Conservation (phyloP, 2,797 vertebrate genomes). For the Odontamblyopus lacepedii region DNA sequence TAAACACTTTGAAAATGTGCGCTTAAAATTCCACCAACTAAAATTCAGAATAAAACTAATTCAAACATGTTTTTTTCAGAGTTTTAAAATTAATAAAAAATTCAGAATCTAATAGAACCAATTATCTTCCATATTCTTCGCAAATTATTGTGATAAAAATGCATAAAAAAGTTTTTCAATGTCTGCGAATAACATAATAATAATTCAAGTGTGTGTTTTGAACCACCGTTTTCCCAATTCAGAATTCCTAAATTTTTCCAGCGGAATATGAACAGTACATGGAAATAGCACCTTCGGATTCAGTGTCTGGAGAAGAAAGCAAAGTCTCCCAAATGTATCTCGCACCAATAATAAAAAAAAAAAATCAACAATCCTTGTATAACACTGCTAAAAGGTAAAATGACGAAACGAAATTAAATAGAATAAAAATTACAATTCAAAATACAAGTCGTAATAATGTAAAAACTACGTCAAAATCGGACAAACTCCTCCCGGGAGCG, state of each 20-base stretch:
- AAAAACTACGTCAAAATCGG: slow-evolving; percentile 82
- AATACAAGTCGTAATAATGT: slow-evolving; percentile 86
- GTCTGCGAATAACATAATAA: background rate
- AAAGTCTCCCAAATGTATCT: slow-evolving; percentile 85
- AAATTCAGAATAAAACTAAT: too few relatives aligned
- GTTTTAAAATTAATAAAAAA: too few relatives aligned
- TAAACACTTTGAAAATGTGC: too few relatives aligned
- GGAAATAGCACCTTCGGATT: slow-evolving; percentile 63
- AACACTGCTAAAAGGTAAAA: slow-evolving; percentile 92
- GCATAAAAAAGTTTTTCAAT: background rate
- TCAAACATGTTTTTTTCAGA: too few relatives aligned
- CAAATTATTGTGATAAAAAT: background rate
- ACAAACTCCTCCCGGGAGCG: slow-evolving; percentile 66
- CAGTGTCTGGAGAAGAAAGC: slow-evolving; percentile 82
- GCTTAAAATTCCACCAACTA: too few relatives aligned
- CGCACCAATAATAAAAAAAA: slow-evolving; percentile 75
- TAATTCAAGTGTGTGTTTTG: background rate
- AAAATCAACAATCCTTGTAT: slow-evolving; percentile 86
- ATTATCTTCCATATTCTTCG: too few relatives aligned
- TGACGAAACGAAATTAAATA: slow-evolving; percentile 87
- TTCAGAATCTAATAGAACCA: too few relatives aligned
- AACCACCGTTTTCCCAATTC: slow-evolving; percentile 43
- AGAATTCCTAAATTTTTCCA: slow-evolving; percentile 52
- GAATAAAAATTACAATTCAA: slow-evolving; percentile 89
- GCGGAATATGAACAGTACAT: slow-evolving; percentile 18